Base-by-base conservation (phyloP, 2,888 invertebrate species). In the Apoda limacodes region DNA sequence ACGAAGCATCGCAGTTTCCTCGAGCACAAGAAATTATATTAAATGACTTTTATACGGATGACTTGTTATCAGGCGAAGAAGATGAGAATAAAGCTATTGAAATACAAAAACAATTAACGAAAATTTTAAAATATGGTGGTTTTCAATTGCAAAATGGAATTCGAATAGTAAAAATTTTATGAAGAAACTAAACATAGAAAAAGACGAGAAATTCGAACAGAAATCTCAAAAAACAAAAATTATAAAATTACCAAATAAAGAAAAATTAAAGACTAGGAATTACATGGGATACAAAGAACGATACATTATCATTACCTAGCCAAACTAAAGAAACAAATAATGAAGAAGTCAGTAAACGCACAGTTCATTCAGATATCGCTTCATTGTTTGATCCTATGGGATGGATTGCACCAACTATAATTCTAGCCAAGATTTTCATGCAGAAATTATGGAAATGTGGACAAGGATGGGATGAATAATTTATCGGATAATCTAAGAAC, bases 361-460 rank as follows among this genome's bases (percentile, higher is more conserved):
- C 12, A 10, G 21, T 32, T n/a, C 13, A 32, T 9, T 28, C 30
- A 9, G 30, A 33, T 11, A 33, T 39, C 4, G 17, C 32, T 7
- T 23, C 21, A 9, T 28, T 39, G 3, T 39, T 35, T 19, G 39
- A 39, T 34, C 39, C 39, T 13, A 22, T 35, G 15, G 39, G 39
- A 19, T 39, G 39, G 38, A 13, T 39, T 9, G 29, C 35, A n/a
- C 39, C 35, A 10, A 28, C 25, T 12, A 33, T 39, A 10, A 30
- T 35, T 10, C 14, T 15, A 19, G 32, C 35, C 13, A 39, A 39
- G 20, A 25, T 39, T 20, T 33, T 33, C 10, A 32, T 39, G 21
- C 30, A 33, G 15, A 23, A n/a, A n/a, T n/a, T n/a, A n/a, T n/a
- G n/a, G n/a, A n/a, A n/a, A n/a, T n/a, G n/a, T n/a, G n/a, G n/a